phyloP scores from a whole-genome alignment of 2,113 vertebrate genomes.

The Indicator maculatus region DNA sequence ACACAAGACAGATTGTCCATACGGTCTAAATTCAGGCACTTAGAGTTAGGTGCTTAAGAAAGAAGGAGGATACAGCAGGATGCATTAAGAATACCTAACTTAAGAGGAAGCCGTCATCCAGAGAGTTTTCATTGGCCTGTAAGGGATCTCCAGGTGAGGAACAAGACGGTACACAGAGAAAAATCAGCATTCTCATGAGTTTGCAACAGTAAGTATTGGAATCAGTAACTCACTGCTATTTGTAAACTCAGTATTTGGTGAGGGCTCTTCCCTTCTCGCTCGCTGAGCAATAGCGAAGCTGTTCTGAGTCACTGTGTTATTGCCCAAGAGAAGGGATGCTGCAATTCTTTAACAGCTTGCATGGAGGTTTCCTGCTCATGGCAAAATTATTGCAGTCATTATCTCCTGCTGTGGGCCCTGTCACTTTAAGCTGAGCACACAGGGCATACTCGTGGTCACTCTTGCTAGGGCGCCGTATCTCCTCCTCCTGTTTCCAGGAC shows the following conservation, averaged over 20 bases:
- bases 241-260: conserved; percentile 54
- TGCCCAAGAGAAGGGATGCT: neutral
- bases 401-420: neutral
- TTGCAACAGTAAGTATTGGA: neutral
- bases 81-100: neutral
- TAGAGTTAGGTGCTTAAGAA: neutral
- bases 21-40: neutral
- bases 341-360: neutral
- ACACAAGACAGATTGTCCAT: neutral
- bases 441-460: neutral
- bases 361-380: neutral
- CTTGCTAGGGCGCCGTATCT: neutral
- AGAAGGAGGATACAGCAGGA: neutral
- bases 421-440: neutral
- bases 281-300: conserved; percentile 27
- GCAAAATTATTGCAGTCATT: neutral
- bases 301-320: conserved; percentile 11
- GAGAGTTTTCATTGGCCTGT: neutral
- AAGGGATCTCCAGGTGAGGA: neutral
- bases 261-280: conserved; percentile 32
- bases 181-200: neutral
- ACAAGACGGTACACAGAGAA: neutral
- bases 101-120: neutral
- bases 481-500: neutral
- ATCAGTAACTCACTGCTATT: conserved; percentile 54